phyloP scores from a whole-genome alignment of 37 sponge, comb jelly and placozoan species.

The Petrosia ficiformis region DNA sequence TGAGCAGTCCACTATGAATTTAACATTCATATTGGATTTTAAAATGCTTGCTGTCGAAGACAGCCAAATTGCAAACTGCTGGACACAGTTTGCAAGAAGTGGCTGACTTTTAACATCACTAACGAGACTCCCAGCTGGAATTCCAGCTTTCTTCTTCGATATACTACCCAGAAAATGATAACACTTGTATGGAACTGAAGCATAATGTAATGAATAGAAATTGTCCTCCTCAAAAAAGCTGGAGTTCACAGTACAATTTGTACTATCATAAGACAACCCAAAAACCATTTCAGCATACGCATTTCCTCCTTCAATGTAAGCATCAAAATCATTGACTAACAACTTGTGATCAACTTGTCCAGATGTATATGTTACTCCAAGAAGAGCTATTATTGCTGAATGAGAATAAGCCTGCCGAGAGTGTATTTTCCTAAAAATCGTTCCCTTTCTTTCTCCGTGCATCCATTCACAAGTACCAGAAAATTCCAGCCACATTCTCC shows the following conservation, averaged over 20 bases:
- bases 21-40: neutral
- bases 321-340: neutral
- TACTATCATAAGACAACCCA: neutral
- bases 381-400: too few species aligned
- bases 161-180: neutral
- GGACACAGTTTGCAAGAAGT: slow-evolving; percentile 19
- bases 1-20: slow-evolving; percentile 2
- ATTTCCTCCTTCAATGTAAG: neutral
- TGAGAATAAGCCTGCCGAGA: too few species aligned
- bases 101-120: neutral
- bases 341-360: neutral
- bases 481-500: slow-evolving; percentile 13
- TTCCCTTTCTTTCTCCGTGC: neutral
- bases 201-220: neutral
- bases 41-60: slow-evolving; percentile 3
- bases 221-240: slow-evolving; percentile 10
- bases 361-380: too few species aligned
- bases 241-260: neutral
- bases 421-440: neutral
- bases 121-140: too few species aligned
- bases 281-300: slow-evolving; percentile 12
- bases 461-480: neutral
- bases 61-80: slow-evolving; percentile 16
- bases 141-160: neutral
- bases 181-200: neutral